A percentile compares a stretch with the other conserved stretches of the same genome.
phyloP scores from a whole-genome alignment of 2,888 invertebrate species.

The Acanthosoma haemorrhoidale region DNA sequence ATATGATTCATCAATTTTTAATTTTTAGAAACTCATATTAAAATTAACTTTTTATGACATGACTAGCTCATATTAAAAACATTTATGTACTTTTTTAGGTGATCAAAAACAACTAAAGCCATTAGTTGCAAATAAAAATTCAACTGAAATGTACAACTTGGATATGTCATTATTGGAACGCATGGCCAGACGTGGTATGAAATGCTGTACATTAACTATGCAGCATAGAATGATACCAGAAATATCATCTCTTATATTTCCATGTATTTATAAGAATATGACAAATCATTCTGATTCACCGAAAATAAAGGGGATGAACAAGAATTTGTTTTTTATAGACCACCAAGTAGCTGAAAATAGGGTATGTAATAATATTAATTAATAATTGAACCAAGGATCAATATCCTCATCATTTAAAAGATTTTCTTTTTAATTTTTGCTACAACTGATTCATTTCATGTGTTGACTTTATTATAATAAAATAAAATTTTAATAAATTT shows the following conservation, averaged over 20 bases:
- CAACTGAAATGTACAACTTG: conserved; percentile 49
- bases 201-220: conserved; percentile 47
- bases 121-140: conserved; percentile 48
- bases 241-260: conserved; percentile 48
- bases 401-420: too few species aligned
- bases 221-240: conserved; percentile 55
- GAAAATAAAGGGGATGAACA: conserved; percentile 55
- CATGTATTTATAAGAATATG: conserved; percentile 61
- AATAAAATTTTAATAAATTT: too few species aligned
- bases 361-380: neutral
- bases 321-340: conserved; percentile 62
- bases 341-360: conserved; percentile 47
- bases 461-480: too few species aligned
- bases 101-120: conserved; percentile 49
- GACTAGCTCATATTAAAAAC: too few species aligned
- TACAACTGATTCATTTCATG: too few species aligned
- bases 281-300: conserved; percentile 56
- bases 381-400: too few species aligned
- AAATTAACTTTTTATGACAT: too few species aligned
- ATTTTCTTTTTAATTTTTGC: too few species aligned
- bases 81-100: conserved; percentile 29
- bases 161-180: conserved; percentile 54
- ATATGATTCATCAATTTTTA: too few species aligned
- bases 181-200: conserved; percentile 48
- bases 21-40: too few species aligned